Conservation (phyloP, 92 coral and sea anemone species). For the Palythoa grandiflora region DNA sequence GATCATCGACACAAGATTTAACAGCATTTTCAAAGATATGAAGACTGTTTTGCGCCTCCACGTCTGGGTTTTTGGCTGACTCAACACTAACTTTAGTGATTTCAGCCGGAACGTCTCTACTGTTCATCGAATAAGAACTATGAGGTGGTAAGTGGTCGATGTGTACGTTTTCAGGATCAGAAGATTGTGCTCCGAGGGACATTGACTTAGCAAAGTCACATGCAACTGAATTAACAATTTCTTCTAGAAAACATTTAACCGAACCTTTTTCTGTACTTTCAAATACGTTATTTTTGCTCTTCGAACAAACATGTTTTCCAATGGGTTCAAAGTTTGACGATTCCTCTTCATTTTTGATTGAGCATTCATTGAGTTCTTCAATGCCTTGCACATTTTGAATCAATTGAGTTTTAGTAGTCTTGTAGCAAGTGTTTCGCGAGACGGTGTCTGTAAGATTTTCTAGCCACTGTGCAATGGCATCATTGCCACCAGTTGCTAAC, state of each 20-base stretch:
- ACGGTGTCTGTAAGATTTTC: constrained; percentile 23
- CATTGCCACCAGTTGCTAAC: background rate
- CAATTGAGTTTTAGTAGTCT: background rate
- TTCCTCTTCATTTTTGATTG: background rate
- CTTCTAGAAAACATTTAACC: constrained; percentile 20
- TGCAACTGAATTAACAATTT: constrained; percentile 28
- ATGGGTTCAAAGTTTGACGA: background rate
- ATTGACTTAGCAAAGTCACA: constrained; percentile 2
- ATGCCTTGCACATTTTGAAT: background rate
- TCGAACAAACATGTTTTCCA: background rate
- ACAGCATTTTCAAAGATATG: background rate
- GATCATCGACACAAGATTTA: background rate
- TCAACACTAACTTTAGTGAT: background rate
- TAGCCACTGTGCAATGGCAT: constrained; percentile 21
- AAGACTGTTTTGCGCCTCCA: background rate
- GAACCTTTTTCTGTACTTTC: background rate
- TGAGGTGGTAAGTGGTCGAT: background rate
- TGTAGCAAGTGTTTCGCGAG: background rate
- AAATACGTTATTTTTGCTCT: background rate
- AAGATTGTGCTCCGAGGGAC: background rate
- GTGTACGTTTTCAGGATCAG: background rate
- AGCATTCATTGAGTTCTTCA: background rate
- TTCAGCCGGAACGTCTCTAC: background rate
- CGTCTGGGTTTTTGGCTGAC: background rate
- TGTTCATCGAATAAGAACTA: background rate